These are phyloP conservation scores for Papilio polytes DNA, from an alignment of 1,140 invertebrate species.

Conservation along the genomic window DNA sequence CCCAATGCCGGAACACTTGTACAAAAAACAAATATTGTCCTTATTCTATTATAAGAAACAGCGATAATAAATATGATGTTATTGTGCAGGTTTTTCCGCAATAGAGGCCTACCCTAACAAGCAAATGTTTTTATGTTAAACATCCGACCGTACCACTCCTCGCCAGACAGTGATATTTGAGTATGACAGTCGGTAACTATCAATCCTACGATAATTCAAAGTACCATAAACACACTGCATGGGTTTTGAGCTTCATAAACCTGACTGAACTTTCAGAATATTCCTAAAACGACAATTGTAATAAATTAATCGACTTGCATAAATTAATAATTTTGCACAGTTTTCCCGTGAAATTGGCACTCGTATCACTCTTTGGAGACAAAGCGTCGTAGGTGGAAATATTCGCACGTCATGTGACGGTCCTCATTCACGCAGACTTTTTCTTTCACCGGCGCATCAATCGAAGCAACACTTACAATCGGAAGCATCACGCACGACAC, in stretches of 20 bases:
- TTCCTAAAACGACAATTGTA: not conserved
- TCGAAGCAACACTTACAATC: not conserved
- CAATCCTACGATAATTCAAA: too few species aligned
- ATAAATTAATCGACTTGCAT: not conserved
- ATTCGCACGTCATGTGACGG: not conserved
- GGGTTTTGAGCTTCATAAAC: too few species aligned
- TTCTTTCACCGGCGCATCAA: not conserved
- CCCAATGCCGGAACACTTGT: too few species aligned
- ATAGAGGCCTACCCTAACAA: not conserved
- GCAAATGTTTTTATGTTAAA: not conserved
- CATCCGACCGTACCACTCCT: not conserved
- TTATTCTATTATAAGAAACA: too few species aligned
- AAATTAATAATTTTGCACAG: not conserved
- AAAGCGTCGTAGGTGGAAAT: not conserved
- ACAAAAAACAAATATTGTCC: too few species aligned
- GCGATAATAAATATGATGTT: not conserved
- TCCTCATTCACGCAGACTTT: constrained; percentile 5
- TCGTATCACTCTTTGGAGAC: not conserved
- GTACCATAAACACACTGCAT: too few species aligned
- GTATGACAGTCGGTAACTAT: not conserved
- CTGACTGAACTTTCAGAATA: not conserved
- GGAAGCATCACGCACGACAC: not conserved
- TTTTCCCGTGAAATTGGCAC: not conserved
- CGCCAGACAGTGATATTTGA: not conserved
- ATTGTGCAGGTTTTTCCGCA: not conserved